phyloP scores from a whole-genome alignment of 1,140 invertebrate species.

The Ostrea edulis region DNA sequence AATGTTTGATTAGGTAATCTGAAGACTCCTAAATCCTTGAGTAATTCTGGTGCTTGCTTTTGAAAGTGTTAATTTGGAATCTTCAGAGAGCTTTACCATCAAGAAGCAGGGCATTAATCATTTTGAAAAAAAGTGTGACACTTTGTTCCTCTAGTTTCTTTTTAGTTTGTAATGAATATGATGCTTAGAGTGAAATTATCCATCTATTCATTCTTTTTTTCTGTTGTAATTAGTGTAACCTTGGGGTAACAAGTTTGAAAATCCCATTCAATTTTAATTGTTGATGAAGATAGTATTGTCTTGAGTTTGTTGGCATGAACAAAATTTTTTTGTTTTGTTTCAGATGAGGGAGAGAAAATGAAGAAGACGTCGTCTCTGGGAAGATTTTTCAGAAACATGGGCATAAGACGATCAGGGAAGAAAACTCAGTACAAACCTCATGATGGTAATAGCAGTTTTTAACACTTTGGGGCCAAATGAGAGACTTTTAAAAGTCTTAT shows the following conservation, averaged over 20 bases:
- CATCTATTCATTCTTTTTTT: background rate
- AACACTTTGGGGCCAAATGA: background rate
- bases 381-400: conserved; percentile 73
- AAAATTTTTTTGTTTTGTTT: conserved; percentile 29
- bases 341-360: conserved; percentile 62
- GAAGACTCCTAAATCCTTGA: background rate
- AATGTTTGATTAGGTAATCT: conserved; percentile 29
- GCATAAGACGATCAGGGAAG: conserved; percentile 69
- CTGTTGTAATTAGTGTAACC: background rate
- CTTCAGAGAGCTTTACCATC: background rate
- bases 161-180: background rate
- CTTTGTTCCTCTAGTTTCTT: background rate
- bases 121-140: background rate
- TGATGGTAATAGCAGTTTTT: conserved; percentile 64
- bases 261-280: no score
- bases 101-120: background rate
- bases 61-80: conserved; percentile 5
- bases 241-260: no score
- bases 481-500: background rate
- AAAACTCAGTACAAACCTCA: conserved; percentile 74
- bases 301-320: no score
- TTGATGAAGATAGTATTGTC: no score
- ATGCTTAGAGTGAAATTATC: background rate
- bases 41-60: conserved; percentile 21
- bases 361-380: conserved; percentile 72